These are phyloP conservation scores for Cryptosula pallasiana DNA, from an alignment of 2,888 invertebrate species.

Conservation along the genomic window DNA sequence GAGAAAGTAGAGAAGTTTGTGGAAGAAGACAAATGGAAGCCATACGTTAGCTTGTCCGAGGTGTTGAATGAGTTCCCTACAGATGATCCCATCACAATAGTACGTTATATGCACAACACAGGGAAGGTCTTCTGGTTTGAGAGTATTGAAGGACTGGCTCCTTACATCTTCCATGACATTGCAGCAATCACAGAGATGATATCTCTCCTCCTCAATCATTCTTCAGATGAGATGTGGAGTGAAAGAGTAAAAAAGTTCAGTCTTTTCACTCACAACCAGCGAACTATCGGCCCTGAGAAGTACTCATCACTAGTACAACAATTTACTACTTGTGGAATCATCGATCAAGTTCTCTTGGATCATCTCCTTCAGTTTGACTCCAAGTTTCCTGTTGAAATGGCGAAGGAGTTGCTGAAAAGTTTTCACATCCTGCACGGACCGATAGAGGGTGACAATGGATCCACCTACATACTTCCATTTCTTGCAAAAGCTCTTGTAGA, in stretches of 20 bases:
- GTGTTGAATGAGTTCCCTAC: not conserved
- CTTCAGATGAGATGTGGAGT: not conserved
- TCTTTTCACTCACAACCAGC: not conserved
- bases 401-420: not conserved
- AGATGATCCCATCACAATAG: not conserved
- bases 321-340: not conserved
- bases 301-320: not conserved
- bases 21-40: not conserved
- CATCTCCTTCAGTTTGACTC: not conserved
- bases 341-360: not conserved
- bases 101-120: not conserved
- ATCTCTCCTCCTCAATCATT: too few species aligned
- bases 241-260: not conserved
- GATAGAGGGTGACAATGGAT: not conserved
- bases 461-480: not conserved
- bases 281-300: not conserved
- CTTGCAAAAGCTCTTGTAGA: too few species aligned
- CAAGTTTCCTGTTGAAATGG: not conserved
- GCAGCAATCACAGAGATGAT: not conserved
- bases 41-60: not conserved
- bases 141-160: not conserved
- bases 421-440: not conserved
- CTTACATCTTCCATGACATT: too few species aligned
- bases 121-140: not conserved
- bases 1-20: not conserved